These are phyloP conservation scores for Hirundichthys speculiger DNA, from an alignment of 2,113 vertebrate genomes.

Conservation along the genomic window DNA sequence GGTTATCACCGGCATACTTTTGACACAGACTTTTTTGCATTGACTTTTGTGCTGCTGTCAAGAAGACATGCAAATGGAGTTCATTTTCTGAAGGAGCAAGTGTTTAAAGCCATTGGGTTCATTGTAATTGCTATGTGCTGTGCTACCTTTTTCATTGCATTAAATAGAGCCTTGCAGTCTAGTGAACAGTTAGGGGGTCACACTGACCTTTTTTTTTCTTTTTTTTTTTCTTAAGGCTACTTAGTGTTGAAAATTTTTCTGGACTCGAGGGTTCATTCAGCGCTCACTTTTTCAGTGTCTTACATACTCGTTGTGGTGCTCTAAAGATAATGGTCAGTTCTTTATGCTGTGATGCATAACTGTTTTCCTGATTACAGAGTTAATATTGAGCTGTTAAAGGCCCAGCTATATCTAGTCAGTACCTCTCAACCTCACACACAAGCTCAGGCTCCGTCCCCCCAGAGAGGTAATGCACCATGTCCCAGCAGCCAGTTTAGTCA, in stretches of 20 bases:
- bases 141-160: slow-evolving; percentile 45
- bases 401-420: no score
- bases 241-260: slow-evolving; percentile 32
- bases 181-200: slow-evolving; percentile 50
- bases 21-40: slow-evolving; percentile 45
- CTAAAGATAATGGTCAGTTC: slow-evolving; percentile 30
- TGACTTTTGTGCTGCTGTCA: slow-evolving; percentile 64
- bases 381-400: slow-evolving; percentile 25
- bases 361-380: slow-evolving; percentile 11
- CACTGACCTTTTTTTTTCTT: slow-evolving; percentile 47
- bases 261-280: slow-evolving; percentile 18
- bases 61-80: slow-evolving; percentile 61
- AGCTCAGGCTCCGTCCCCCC: no score
- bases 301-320: slow-evolving; percentile 27
- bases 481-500: no score
- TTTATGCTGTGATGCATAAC: slow-evolving; percentile 3
- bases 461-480: no score
- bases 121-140: slow-evolving; percentile 49
- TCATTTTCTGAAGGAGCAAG: slow-evolving; percentile 51
- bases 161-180: slow-evolving; percentile 54
- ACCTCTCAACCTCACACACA: no score
- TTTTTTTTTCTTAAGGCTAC: slow-evolving; percentile 31
- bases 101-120: slow-evolving; percentile 64
- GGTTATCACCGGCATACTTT: slow-evolving; percentile 40
- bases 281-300: slow-evolving; percentile 5